Evolutionary conservation across 2,888 invertebrate species (phyloP).

Genomic region (Hyalella azteca): DNA sequence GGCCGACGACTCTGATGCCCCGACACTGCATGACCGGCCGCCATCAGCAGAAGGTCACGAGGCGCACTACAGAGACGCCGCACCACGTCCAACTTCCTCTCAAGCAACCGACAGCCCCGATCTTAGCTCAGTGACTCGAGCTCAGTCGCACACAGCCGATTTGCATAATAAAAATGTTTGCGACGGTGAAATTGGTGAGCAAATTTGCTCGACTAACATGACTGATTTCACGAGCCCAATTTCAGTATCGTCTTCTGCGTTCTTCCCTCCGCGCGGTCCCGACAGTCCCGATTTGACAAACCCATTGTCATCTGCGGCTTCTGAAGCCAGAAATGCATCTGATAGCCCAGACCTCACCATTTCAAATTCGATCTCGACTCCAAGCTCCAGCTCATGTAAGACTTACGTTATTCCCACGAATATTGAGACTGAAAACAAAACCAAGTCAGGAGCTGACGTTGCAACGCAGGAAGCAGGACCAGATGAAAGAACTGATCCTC

Average conservation of each 20-base stretch:
- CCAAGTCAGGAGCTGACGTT: too few relatives aligned
- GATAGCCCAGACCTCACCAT: neutral
- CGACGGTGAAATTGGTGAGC: too few relatives aligned
- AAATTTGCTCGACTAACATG: slow-evolving; percentile 18
- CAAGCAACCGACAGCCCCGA: neutral
- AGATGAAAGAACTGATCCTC: neutral
- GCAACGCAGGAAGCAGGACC: neutral
- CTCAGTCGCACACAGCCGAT: neutral
- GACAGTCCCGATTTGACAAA: slow-evolving; percentile 16
- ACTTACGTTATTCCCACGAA: neutral
- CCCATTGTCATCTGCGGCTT: slow-evolving; percentile 3
- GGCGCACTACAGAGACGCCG: neutral
- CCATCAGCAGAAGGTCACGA: neutral
- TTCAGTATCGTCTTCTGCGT: neutral
- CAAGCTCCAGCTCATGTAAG: slow-evolving; percentile 14
- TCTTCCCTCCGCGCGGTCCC: neutral
- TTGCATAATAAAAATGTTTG: too few relatives aligned
- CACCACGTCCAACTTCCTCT: neutral
- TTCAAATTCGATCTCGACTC: slow-evolving; percentile 2
- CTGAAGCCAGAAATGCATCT: neutral
- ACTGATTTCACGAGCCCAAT: neutral
- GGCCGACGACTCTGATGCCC: slow-evolving; percentile 26
- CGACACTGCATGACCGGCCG: neutral
- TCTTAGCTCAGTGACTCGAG: neutral
- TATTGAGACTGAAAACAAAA: neutral